Conservation (phyloP, 2,113 vertebrate species). For the Lepus americanus region DNA sequence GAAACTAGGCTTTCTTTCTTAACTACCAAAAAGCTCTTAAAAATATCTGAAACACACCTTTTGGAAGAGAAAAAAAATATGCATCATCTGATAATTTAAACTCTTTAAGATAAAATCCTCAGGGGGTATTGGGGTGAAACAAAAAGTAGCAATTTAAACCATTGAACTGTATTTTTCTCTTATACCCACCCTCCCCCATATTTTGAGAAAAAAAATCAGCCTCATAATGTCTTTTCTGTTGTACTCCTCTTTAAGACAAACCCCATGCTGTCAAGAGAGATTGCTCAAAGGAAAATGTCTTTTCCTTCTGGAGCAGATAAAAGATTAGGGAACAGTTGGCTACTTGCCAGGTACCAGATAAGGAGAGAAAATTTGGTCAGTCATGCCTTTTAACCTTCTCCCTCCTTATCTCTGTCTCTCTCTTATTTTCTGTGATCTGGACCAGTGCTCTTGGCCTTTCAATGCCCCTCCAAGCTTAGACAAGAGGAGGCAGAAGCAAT, state of each 20-base stretch:
- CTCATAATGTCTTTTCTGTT: constrained; percentile 24
- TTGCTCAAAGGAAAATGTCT: constrained; percentile 65
- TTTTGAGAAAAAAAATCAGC: constrained; percentile 38
- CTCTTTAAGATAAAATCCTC: constrained; percentile 45
- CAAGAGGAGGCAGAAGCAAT: constrained; percentile 34
- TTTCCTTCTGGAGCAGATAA: constrained; percentile 68
- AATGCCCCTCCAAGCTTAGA: constrained; percentile 41
- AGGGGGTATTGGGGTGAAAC: background rate
- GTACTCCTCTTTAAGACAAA: constrained; percentile 64
- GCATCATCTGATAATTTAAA: constrained; percentile 32
- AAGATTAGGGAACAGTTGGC: constrained; percentile 57
- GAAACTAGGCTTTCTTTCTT: constrained; percentile 56
- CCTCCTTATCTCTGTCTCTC: constrained; percentile 20
- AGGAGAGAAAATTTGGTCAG: constrained; percentile 68
- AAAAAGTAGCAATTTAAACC: constrained; percentile 50
- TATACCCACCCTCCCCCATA: background rate
- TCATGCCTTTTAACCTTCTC: constrained; percentile 60
- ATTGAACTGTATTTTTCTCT: background rate
- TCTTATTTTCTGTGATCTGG: background rate
- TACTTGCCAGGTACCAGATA: constrained; percentile 61
- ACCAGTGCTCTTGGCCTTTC: background rate
- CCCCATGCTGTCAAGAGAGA: constrained; percentile 40
- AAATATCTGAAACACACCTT: constrained; percentile 56
- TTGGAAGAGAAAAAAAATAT: constrained; percentile 57
- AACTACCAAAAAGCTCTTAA: constrained; percentile 62